A percentile compares a stretch with the other conserved stretches of the same genome.
Evolutionary conservation across 2,888 invertebrate genomes (phyloP).

Genomic region (Lasioglossum villosulum): DNA sequence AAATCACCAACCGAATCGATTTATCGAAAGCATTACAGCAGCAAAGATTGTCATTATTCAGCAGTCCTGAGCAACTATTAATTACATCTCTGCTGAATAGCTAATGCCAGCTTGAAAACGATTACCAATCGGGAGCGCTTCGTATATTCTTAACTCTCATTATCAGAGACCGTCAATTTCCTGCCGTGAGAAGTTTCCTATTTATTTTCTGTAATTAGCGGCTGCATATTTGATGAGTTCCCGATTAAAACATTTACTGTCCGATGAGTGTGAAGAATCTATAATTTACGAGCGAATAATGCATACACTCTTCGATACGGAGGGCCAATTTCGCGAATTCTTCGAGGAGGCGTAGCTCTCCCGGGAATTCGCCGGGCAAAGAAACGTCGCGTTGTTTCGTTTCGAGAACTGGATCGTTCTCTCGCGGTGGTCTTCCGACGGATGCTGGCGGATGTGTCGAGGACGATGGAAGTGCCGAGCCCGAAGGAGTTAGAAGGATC

Average conservation of each 20-base stretch:
- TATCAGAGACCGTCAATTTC: background rate
- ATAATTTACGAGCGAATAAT: background rate
- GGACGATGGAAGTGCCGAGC: background rate
- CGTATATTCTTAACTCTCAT: background rate
- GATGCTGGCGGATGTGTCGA: background rate
- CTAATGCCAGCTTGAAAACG: background rate
- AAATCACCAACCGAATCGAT: background rate
- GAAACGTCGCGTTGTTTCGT: constrained; percentile 3
- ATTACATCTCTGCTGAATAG: background rate
- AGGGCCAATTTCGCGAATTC: background rate
- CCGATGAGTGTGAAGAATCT: background rate
- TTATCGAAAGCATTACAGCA: background rate
- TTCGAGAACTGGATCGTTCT: background rate
- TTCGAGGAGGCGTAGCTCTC: constrained; percentile 11
- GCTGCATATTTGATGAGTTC: background rate
- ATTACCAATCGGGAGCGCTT: background rate
- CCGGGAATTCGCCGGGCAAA: background rate
- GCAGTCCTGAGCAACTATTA: background rate
- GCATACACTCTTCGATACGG: background rate
- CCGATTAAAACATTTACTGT: background rate
- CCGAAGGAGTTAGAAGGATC: background rate
- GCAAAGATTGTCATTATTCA: background rate
- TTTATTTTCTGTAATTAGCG: background rate
- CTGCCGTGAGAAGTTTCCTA: background rate
- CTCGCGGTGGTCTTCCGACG: background rate